Base-by-base conservation (phyloP, 2,888 invertebrate species). In the Stramonita haemastoma region DNA sequence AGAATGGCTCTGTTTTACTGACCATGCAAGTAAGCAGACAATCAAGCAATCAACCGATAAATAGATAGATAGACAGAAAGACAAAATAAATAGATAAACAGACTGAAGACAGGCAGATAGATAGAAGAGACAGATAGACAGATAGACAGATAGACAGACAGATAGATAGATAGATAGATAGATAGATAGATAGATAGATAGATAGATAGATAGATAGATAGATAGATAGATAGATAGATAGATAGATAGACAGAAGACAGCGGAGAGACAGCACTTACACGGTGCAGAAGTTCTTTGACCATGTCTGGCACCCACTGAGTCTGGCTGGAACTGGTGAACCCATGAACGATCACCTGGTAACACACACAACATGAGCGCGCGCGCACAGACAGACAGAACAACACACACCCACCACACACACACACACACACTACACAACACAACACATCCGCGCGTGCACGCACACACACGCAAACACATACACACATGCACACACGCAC, bases 331-430 rank as follows among this genome's bases (percentile, higher is more conserved):
- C 93, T 93, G 15, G 92, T 92, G 87, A 93, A 94, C 4, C 94
- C 94, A 88, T 94, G 94, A 1, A 94, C 92, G 60, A 94, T 92
- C 87, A 94, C 89, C 73, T 73, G 26, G 26, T 46, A 26, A 73
- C 29, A 73, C 70, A 70, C 73, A 73, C 73, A 73, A 73, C 70
- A n/a, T n/a, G n/a, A 22, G n/a, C 70, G n/a, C 70, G n/a, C 70
- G 26, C 70, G n/a, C 70, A 73, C 70, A n/a, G n/a, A n/a, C n/a
- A n/a, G n/a, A n/a, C n/a, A n/a, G n/a, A n/a, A n/a, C n/a, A n/a
- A n/a, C n/a, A 11, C 70, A n/a, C 70, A 73, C 70, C 26, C 70
- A n/a, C 70, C 70, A 73, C 70, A 73, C 70, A 73, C 70, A n/a
- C 73, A 13, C 73, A n/a, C 73, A n/a, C 26, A n/a, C 22, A 73